Base-by-base conservation (phyloP, 2,888 invertebrate species). In the Stegophylla sp. region DNA sequence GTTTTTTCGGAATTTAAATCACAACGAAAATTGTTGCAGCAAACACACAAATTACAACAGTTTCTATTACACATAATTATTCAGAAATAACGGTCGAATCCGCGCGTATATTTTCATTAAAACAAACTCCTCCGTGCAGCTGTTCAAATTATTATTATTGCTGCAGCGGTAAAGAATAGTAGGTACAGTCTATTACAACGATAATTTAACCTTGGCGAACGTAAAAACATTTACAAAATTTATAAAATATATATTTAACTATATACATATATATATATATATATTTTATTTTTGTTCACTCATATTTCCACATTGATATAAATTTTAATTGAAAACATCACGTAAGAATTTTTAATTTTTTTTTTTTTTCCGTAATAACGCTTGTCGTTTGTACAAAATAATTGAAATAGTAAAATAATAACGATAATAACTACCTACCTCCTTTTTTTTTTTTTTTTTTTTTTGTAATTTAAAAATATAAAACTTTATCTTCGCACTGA, bases 21-120 rank as follows among this genome's bases (percentile, higher is more conserved):
- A 56, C 56, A 3, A n/a, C n/a, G n/a, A n/a, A n/a, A 56, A 51
- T 20, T n/a, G 51, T n/a, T 51, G 51, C n/a, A n/a, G n/a, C n/a
- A n/a, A n/a, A n/a, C n/a, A 34, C 34, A 34, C 3, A 34, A 34
- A 34, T 34, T 34, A 34, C 34, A 34, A 7, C n/a, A n/a, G n/a
- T 20, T 10, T 20, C 23, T 56, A 12, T 56, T 23, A 56, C 23
- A 56, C 12, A 23, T 56, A 56, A 56, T n/a, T 0, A 53, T 53
- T 3, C 20, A 53, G 20, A 53, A 53, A 53, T 53, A 20, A 45
- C 43, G 43, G 66, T 67, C 9, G 45, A 10, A 26, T 67, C 43
- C 28, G 15, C n/a, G n/a, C n/a, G n/a, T 17, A 45, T 67, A 26
- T 45, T 45, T 67, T 23, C 26, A 67, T 67, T 48, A 67, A 45